Percentiles rank a stretch among this genome's conserved stretches.
phyloP scores from a whole-genome alignment of 92 coral and sea anemone species.

The Chrysogorgia sp. region DNA sequence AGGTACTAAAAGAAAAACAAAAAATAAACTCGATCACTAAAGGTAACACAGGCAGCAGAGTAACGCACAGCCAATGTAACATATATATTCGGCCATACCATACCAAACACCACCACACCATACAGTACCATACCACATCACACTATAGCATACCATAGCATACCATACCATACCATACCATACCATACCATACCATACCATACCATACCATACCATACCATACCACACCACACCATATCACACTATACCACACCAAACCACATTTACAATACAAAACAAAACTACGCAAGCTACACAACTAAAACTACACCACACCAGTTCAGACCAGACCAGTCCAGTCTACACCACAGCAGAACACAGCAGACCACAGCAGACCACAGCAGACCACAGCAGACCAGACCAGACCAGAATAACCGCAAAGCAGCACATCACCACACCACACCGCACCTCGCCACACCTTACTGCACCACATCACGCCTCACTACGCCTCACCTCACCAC shows the following conservation, averaged over 20 bases:
- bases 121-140: background rate
- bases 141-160: background rate
- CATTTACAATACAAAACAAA: background rate
- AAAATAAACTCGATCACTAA: conserved; percentile 45
- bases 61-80: background rate
- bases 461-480: too few species aligned
- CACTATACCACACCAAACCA: conserved; percentile 13
- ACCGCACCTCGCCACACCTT: too few species aligned
- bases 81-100: too few species aligned
- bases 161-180: conserved; percentile 11
- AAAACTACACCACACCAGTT: background rate
- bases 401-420: background rate
- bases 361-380: background rate
- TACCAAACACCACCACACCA: background rate
- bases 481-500: too few species aligned
- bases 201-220: background rate
- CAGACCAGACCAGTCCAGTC: background rate
- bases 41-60: conserved; percentile 7
- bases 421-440: too few species aligned
- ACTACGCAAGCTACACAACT: background rate
- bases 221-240: background rate
- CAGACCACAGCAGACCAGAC: background rate
- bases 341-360: background rate
- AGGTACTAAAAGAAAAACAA: conserved; percentile 70
- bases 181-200: conserved; percentile 16